Evolutionary conservation across 2,888 invertebrate genomes (phyloP).

Genomic region (Chironomus riparius): DNA sequence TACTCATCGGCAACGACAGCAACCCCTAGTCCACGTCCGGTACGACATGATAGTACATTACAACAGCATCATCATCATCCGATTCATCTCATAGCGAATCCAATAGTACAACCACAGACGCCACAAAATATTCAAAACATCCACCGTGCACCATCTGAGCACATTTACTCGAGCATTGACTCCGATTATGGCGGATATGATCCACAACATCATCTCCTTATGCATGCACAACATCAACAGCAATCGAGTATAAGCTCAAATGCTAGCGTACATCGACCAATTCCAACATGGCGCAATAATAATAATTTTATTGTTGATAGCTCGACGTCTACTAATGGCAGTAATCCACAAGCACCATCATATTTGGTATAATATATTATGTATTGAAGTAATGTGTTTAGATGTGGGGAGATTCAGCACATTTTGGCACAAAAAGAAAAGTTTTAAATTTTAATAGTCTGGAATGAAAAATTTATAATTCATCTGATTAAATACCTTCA

Average conservation of each 20-base stretch:
- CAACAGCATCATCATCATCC: slow-evolving; percentile 36
- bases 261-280: slow-evolving; percentile 20
- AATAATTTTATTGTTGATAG: slow-evolving; percentile 40
- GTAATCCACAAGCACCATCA: slow-evolving; percentile 38
- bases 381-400: no score
- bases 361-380: slow-evolving; percentile 13
- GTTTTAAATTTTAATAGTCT: no score
- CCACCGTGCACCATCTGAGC: slow-evolving; percentile 69
- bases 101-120: slow-evolving; percentile 34
- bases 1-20: slow-evolving; percentile 57
- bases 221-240: slow-evolving; percentile 20
- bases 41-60: slow-evolving; percentile 39
- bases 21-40: slow-evolving; percentile 50
- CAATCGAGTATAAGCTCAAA: slow-evolving; percentile 23
- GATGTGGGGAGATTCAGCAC: no score
- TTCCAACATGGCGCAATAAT: slow-evolving; percentile 33
- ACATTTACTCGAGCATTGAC: slow-evolving; percentile 83
- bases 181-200: slow-evolving; percentile 59
- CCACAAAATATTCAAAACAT: slow-evolving; percentile 30
- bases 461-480: no score
- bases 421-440: no score
- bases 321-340: slow-evolving; percentile 30
- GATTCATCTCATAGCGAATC: slow-evolving; percentile 44
- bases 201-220: slow-evolving; percentile 24
- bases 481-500: no score